Evolutionary conservation across 2,113 vertebrate species (phyloP).

Genomic region (Merops nubicus): DNA sequence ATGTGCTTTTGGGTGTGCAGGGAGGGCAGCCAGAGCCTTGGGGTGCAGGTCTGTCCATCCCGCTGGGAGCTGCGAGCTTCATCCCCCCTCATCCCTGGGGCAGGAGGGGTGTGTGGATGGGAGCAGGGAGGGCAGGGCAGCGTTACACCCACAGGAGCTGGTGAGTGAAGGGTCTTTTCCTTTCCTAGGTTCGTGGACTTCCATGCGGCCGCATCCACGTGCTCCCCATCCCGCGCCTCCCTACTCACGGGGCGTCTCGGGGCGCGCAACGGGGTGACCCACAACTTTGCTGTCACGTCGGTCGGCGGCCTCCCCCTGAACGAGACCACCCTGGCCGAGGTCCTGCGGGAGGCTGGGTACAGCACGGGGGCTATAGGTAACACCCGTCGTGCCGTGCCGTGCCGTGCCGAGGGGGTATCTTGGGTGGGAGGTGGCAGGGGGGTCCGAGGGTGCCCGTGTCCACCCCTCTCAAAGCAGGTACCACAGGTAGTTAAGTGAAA

Average conservation of each 20-base stretch:
- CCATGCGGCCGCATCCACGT: conserved; percentile 92
- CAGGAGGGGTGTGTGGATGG: rapidly evolving
- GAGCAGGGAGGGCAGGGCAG: not conserved
- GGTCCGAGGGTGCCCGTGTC: rapidly evolving
- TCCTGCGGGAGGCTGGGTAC: conserved; percentile 85
- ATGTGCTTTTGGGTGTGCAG: rapidly evolving
- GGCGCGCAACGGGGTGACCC: conserved; percentile 89
- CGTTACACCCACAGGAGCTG: rapidly evolving
- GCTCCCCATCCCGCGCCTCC: conserved; percentile 92
- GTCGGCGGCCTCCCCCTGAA: conserved; percentile 89
- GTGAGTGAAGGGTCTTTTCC: not conserved
- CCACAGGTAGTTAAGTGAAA: not conserved
- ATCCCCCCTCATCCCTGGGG: not conserved
- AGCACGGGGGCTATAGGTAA: conserved; percentile 88
- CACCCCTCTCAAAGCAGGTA: not conserved
- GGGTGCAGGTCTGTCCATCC: not conserved
- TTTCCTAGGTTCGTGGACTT: conserved; percentile 88
- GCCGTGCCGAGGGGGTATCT: rapidly evolving
- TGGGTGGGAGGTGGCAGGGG: rapidly evolving
- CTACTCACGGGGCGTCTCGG: conserved; percentile 92
- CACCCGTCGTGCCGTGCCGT: rapidly evolving
- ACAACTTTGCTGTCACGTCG: conserved; percentile 88
- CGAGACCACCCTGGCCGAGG: conserved; percentile 88
- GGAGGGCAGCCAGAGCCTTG: not conserved
- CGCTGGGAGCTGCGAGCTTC: not conserved